A percentile compares a stretch with the other conserved stretches of the same genome.
phyloP scores from a whole-genome alignment of 2,797 vertebrate species.

The Crenuchus spilurus region DNA sequence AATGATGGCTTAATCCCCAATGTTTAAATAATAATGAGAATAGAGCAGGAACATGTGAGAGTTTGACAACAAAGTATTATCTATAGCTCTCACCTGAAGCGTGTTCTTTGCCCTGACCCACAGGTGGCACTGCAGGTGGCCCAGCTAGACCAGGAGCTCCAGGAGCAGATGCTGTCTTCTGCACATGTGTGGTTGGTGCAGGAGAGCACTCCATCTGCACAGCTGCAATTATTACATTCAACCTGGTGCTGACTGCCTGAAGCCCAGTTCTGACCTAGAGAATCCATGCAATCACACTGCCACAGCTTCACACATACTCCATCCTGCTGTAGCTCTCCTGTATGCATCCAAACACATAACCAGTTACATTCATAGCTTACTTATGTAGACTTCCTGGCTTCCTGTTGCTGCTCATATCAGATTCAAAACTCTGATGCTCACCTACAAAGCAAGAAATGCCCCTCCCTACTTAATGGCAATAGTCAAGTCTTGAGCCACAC shows the following conservation, averaged over 20 bases:
- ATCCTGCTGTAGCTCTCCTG: constrained; percentile 82
- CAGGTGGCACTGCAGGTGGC: constrained; percentile 84
- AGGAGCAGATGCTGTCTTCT: constrained; percentile 69
- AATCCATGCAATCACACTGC: constrained; percentile 87
- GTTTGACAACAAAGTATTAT: too few species aligned
- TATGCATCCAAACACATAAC: constrained; percentile 42
- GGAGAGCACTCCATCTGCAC: constrained; percentile 75
- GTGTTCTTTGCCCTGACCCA: constrained; percentile 76
- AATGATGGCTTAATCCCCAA: too few species aligned
- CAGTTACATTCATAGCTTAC: background rate
- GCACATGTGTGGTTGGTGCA: constrained; percentile 82
- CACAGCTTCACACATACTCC: constrained; percentile 77
- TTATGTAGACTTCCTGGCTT: too few species aligned
- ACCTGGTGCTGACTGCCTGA: constrained; percentile 81
- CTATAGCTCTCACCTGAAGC: constrained; percentile 78
- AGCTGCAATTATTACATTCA: constrained; percentile 87
- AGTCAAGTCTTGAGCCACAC: too few species aligned
- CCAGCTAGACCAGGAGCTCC: constrained; percentile 91
- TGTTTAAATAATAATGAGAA: too few species aligned
- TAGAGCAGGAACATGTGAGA: too few species aligned
- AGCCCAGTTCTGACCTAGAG: constrained; percentile 80
- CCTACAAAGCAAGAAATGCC: too few species aligned
- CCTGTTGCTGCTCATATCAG: too few species aligned
- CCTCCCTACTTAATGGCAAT: too few species aligned
- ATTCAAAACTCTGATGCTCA: too few species aligned